phyloP scores from a whole-genome alignment of 1,140 invertebrate species.

The Pinna nobilis region DNA sequence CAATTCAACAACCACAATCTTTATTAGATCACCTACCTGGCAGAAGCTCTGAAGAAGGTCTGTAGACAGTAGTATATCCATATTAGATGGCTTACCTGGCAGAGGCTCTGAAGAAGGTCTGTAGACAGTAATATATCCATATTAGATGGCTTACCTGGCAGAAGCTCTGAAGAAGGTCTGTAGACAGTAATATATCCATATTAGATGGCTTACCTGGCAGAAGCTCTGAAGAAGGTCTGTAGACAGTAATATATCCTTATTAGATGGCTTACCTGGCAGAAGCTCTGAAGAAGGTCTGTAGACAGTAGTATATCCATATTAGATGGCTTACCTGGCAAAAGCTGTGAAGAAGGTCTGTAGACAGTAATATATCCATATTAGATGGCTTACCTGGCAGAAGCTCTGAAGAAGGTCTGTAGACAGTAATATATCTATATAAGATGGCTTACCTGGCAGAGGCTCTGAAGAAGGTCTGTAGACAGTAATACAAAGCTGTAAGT shows the following conservation, averaged over 20 bases:
- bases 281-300: too few relatives aligned
- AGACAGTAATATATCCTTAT: too few relatives aligned
- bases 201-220: too few relatives aligned
- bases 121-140: too few relatives aligned
- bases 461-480: constrained; percentile 91
- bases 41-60: constrained; percentile 93
- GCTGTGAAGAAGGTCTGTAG: constrained; percentile 92
- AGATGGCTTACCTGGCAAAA: constrained; percentile 85
- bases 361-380: constrained; percentile 36
- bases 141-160: too few relatives aligned
- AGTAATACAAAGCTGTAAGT: constrained; percentile 58
- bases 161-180: too few relatives aligned
- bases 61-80: constrained; percentile 76
- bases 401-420: constrained; percentile 91
- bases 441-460: constrained; percentile 83
- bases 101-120: too few relatives aligned
- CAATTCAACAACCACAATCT: background rate
- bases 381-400: constrained; percentile 82
- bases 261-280: too few relatives aligned
- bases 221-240: too few relatives aligned
- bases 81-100: too few relatives aligned
- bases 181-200: too few relatives aligned
- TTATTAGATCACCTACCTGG: constrained; percentile 76
- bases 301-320: too few relatives aligned
- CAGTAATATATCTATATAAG: constrained; percentile 59